Percentiles rank a stretch among this genome's conserved stretches.
phyloP scores from a whole-genome alignment of 2,888 invertebrate genomes.

The Brachypterus glaber region DNA sequence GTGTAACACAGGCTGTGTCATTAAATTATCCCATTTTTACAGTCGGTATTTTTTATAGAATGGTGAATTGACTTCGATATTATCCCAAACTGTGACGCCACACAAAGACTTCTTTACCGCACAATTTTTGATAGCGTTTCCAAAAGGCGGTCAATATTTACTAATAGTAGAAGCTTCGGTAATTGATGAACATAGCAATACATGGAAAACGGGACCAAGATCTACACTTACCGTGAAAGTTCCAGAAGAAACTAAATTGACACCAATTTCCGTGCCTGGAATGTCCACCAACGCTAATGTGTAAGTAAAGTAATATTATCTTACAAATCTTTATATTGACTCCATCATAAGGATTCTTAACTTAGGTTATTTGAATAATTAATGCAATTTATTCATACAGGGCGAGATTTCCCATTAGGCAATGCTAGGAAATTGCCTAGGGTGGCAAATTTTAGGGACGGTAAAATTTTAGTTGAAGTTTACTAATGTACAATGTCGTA shows the following conservation, averaged over 20 bases:
- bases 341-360: too few species aligned
- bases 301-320: constrained; percentile 28
- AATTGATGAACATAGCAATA: constrained; percentile 70
- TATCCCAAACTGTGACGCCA: constrained; percentile 77
- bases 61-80: constrained; percentile 37
- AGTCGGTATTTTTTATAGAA: constrained; percentile 32
- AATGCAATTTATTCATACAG: too few species aligned
- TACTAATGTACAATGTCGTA: too few species aligned
- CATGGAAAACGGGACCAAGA: constrained; percentile 86
- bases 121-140: constrained; percentile 75
- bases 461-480: too few species aligned
- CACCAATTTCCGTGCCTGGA: constrained; percentile 37
- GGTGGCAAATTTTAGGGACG: too few species aligned
- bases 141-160: constrained; percentile 57
- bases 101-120: constrained; percentile 92
- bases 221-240: constrained; percentile 68
- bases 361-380: too few species aligned
- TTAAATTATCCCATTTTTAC: too few species aligned
- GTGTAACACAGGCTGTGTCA: too few species aligned
- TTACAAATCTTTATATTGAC: too few species aligned
- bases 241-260: constrained; percentile 49
- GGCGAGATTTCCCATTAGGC: too few species aligned
- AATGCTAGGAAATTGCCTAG: too few species aligned
- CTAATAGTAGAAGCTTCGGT: constrained; percentile 79
- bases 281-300: constrained; percentile 36